Evolutionary conservation across 2,797 vertebrate genomes (phyloP), one percentile per base, ranked within the genome.

Genomic region (Decapterus maruadsi): DNA sequence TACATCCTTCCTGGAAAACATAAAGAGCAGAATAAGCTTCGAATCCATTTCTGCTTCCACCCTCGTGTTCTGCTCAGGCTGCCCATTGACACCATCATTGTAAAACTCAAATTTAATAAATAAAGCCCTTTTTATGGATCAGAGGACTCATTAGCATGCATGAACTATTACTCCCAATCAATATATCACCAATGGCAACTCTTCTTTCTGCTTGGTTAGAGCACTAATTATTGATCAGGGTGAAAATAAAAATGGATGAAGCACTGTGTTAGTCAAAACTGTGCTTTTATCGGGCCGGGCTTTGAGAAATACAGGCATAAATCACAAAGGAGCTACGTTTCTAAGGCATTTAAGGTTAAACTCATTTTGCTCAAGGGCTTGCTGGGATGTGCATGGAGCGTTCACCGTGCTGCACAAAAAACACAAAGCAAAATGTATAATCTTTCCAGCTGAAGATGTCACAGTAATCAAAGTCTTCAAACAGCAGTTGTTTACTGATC

Each of bases 121-220:
- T 87, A 84, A 85, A 83, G 80, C 79, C 90, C 82, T 72, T 55
- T 83, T 85, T 77, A 90, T 89, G 72, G 82, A 92, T 93, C 89
- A 89, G 81, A 79, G 43, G 73, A 81, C 83, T 93, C 87, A 93
- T 94, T 93, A 92, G 90, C 87, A 94, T 94, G 91, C 88, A 92
- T 87, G 82, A 86, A 86, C 84, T 90, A 87, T 84, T 68, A 77
- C 83, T 82, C 69, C 78, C 61, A 90, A 94, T 94, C 93, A 68
- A 95, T 94, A 90, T 57, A 90, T 92, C 90, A 90, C 86, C 90
- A 85, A 78, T 83, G 72, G 85, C 79, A 83, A 90, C 76, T 74
- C 79, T 83, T 87, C 79, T 83, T 87, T 89, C 90, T 87, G 85
- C 82, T 75, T 72, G 72, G 77, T 83, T 84, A 80, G 71, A 90